A percentile compares a stretch with the other conserved stretches of the same genome.
These are phyloP conservation scores for Sphyrna mokarran DNA, from an alignment of 2,113 vertebrate genomes.

Conservation along the genomic window DNA sequence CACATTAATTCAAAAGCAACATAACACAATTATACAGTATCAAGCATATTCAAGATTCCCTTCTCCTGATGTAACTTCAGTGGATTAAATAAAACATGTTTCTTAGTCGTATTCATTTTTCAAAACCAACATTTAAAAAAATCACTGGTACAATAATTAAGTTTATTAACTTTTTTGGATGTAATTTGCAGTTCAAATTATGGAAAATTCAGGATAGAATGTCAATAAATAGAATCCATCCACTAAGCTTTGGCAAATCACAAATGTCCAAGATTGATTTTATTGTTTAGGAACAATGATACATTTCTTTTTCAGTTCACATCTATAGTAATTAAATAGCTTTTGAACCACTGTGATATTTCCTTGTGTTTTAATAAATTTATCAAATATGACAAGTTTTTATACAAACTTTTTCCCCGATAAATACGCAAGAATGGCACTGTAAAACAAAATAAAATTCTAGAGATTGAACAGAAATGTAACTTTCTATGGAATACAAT, in stretches of 20 bases:
- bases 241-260: constrained; percentile 10
- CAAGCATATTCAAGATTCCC: constrained; percentile 24
- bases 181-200: constrained; percentile 19
- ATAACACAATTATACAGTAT: constrained; percentile 25
- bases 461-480: background rate
- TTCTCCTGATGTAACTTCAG: background rate
- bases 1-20: constrained; percentile 31
- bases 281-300: constrained; percentile 25
- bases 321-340: constrained; percentile 13
- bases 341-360: constrained; percentile 1
- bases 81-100: constrained; percentile 16
- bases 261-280: background rate
- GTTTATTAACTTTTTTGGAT: constrained; percentile 6
- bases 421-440: background rate
- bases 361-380: constrained; percentile 17
- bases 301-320: background rate
- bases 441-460: background rate
- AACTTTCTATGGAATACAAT: background rate
- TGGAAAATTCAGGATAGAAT: background rate
- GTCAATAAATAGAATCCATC: constrained; percentile 4
- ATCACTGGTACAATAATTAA: constrained; percentile 24
- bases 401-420: background rate
- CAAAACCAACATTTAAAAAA: constrained; percentile 27
- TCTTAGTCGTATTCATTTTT: background rate
- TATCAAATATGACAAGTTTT: constrained; percentile 4